These are phyloP conservation scores for Parauchenoglanis punctatus DNA, from an alignment of 2,797 vertebrate genomes.

Conservation along the genomic window DNA sequence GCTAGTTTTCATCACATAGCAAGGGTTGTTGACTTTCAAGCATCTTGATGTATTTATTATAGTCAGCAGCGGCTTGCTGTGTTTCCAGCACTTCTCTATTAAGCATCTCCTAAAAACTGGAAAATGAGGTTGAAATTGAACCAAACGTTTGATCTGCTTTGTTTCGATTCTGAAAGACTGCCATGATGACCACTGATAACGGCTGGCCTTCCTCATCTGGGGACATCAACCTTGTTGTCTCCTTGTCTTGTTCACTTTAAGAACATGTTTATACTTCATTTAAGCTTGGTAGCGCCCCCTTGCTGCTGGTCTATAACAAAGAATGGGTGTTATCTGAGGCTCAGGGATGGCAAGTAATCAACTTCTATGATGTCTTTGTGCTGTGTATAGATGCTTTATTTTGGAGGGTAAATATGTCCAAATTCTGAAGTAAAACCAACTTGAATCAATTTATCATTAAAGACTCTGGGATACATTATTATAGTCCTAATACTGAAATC, in stretches of 20 bases:
- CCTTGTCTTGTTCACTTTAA: background rate
- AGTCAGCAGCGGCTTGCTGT: background rate
- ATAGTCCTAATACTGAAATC: background rate
- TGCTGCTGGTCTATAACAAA: background rate
- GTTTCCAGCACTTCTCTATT: background rate
- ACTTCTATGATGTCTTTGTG: background rate
- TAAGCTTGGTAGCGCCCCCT: background rate
- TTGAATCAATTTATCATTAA: background rate
- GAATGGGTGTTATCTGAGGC: background rate
- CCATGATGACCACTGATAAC: background rate
- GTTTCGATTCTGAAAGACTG: background rate
- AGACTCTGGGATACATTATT: background rate
- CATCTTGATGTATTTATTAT: background rate
- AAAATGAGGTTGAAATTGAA: background rate
- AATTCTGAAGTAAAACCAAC: background rate
- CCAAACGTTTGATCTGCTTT: background rate
- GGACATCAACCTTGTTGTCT: background rate
- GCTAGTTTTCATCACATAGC: background rate
- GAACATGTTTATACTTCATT: background rate
- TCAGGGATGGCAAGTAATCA: background rate
- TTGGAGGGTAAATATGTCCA: background rate
- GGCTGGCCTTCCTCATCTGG: background rate
- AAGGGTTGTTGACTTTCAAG: background rate
- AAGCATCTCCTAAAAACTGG: background rate
- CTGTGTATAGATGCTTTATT: background rate